Conservation (phyloP, 2,797 vertebrate species). For the Urocyon cinereoargenteus region DNA sequence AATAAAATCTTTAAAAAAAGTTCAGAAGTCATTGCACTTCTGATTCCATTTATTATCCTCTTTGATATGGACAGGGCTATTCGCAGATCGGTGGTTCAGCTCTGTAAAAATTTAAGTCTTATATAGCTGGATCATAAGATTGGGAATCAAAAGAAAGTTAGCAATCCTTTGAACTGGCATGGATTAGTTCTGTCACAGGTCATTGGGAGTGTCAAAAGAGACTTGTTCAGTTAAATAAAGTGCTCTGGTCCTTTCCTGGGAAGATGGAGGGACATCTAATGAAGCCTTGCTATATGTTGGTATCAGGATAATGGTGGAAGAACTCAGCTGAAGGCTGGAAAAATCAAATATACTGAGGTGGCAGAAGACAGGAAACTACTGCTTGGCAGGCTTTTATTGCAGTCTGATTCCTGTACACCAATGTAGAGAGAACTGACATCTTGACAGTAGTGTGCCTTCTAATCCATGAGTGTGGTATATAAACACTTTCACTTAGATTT, state of each 20-base stretch:
- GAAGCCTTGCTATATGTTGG: background rate
- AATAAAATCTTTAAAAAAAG: too few species aligned
- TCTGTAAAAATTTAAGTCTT: constrained; percentile 25
- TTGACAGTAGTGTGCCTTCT: background rate
- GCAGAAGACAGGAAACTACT: background rate
- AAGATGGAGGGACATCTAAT: background rate
- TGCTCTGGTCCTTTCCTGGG: background rate
- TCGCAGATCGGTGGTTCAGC: background rate
- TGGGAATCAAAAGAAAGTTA: background rate
- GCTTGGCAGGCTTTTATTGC: background rate
- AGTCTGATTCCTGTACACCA: background rate
- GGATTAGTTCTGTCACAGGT: background rate
- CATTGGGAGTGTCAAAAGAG: background rate
- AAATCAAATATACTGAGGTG: background rate
- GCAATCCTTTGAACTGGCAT: background rate
- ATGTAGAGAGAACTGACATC: background rate
- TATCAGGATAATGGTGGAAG: background rate
- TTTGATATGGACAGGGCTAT: background rate
- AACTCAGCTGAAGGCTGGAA: background rate
- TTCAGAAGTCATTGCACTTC: background rate
- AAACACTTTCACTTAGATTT: background rate
- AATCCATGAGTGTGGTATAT: background rate
- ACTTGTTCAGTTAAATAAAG: background rate
- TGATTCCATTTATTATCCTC: background rate
- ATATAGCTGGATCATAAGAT: background rate